A percentile compares a stretch with the other conserved stretches of the same genome.
These are phyloP conservation scores for Monomorium pharaonis DNA, from an alignment of 1,140 invertebrate genomes.

Conservation along the genomic window DNA sequence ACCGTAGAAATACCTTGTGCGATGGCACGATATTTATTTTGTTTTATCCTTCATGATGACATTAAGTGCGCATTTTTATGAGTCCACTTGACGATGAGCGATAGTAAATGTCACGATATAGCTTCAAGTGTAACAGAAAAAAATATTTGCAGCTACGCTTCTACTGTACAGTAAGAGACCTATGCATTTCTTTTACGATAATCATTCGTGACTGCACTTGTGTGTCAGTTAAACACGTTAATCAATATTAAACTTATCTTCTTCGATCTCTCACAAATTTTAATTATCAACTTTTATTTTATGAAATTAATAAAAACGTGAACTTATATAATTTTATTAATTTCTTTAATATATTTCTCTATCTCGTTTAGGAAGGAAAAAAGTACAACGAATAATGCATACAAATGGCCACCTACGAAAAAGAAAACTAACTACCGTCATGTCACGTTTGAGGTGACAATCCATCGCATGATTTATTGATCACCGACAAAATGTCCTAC, in stretches of 20 bases:
- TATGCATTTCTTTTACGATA: not conserved
- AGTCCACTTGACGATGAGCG: not conserved
- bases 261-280: no score
- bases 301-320: not conserved
- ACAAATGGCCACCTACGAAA: not conserved
- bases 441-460: conserved; percentile 13
- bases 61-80: conserved; percentile 31
- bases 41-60: not conserved
- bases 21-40: not conserved
- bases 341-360: not conserved
- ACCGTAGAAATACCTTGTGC: not conserved
- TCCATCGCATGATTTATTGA: conserved; percentile 34
- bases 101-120: conserved; percentile 27
- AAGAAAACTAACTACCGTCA: not conserved
- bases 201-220: not conserved
- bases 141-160: not conserved
- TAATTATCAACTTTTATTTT: not conserved
- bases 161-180: not conserved
- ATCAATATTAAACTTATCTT: not conserved
- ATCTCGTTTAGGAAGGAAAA: not conserved
- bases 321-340: not conserved
- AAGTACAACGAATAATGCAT: conserved; percentile 5
- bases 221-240: not conserved
- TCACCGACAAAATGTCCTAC: conserved; percentile 33
- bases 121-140: not conserved